phyloP scores from a whole-genome alignment of 2,888 invertebrate genomes.

The Stegophylla sp. region DNA sequence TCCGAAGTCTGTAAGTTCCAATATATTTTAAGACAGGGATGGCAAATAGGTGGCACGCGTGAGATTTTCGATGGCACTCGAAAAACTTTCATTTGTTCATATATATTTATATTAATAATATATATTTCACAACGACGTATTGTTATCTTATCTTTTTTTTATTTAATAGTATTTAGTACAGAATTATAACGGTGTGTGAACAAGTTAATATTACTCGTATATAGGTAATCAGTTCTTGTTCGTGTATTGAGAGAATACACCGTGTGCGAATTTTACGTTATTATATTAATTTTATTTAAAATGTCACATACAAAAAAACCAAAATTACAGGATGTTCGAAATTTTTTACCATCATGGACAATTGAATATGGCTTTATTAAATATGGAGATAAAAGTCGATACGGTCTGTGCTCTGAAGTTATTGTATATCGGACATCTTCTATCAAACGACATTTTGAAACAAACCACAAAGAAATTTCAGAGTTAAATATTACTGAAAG shows the following conservation, averaged over 20 bases:
- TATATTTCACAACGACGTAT: too few relatives aligned
- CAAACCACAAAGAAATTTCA: constrained; percentile 31
- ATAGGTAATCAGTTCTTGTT: not conserved
- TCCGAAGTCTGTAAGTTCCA: not conserved
- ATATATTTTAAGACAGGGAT: not conserved
- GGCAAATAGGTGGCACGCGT: constrained; percentile 10
- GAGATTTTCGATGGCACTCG: constrained; percentile 6
- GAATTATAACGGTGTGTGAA: not conserved
- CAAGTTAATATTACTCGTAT: not conserved
- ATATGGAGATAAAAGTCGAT: constrained; percentile 26
- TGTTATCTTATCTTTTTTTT: constrained; percentile 13
- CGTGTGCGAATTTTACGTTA: constrained; percentile 2
- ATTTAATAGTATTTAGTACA: not conserved
- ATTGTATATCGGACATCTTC: constrained; percentile 27
- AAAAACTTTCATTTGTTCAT: too few relatives aligned
- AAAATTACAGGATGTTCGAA: too few relatives aligned
- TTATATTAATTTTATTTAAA: constrained; percentile 7
- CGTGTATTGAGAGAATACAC: too few relatives aligned
- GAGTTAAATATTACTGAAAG: constrained; percentile 33
- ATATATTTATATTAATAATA: constrained; percentile 5
- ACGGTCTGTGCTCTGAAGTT: constrained; percentile 26
- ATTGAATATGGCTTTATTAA: constrained; percentile 33
- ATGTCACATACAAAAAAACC: not conserved
- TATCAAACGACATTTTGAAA: constrained; percentile 25
- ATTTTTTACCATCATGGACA: constrained; percentile 19